Evolutionary conservation across 2,797 vertebrate genomes (phyloP).

Genomic region (Chelonia mydas): DNA sequence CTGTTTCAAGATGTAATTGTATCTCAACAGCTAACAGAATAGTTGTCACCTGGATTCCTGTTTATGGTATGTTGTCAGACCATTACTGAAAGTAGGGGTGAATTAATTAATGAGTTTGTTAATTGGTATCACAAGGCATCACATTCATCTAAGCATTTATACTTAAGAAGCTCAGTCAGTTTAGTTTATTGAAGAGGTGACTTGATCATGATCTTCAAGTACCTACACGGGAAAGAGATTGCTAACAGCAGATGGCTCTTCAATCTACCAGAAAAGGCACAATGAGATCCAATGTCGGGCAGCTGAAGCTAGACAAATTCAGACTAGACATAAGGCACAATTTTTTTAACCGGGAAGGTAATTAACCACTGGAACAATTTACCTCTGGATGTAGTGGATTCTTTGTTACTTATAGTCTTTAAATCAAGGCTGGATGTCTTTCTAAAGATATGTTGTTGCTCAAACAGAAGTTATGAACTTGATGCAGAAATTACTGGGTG

Average conservation of each 20-base stretch:
- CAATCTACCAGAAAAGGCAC: neutral
- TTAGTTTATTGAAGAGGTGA: neutral
- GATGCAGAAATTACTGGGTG: neutral
- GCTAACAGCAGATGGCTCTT: neutral
- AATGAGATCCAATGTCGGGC: fast-evolving
- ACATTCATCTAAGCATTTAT: neutral
- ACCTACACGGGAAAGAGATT: neutral
- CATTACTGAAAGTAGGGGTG: neutral
- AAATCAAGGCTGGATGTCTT: neutral
- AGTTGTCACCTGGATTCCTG: neutral
- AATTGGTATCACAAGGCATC: neutral
- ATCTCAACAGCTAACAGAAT: neutral
- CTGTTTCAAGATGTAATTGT: neutral
- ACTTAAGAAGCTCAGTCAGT: neutral
- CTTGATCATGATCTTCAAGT: neutral
- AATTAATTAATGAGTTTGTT: neutral
- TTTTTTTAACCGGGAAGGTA: neutral
- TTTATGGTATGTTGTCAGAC: neutral
- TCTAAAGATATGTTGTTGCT: neutral
- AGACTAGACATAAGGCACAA: neutral
- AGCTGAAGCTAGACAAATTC: neutral
- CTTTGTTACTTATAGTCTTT: neutral
- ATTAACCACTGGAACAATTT: neutral
- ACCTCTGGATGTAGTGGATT: neutral
- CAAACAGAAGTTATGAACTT: neutral